Base-by-base conservation (phyloP, 2,113 vertebrate genomes). In the human region DNA sequence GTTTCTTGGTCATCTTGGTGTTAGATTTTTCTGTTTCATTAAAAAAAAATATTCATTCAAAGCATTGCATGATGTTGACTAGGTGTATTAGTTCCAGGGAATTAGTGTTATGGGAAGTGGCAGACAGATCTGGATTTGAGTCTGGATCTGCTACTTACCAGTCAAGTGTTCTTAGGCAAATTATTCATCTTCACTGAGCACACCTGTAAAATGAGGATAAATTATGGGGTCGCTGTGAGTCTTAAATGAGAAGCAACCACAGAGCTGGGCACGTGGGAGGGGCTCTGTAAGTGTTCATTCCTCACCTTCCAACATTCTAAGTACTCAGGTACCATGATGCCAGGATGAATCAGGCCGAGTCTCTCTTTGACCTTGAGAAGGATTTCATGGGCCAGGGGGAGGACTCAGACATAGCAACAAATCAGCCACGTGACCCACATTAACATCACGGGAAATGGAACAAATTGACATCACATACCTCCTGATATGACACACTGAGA, bases 91-190 rank as follows among this genome's bases (percentile, higher is more conserved):
- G 57, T 48, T 80, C 52, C 55, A 70, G 55, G 43, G 4, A 48
- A 40, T 81, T 16, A 25, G 22, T 45, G 55, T 73, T 55, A 30
- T 30, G 68, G 83, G 57, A 93, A 70, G 59, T 13, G 70, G 73
- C 64, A 45, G 72, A 48, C 6, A 70, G 57, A 52, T 5, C 57
- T 76, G 20, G 86, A 81, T 94, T 87, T 87, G 14, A 96, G 75
- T 89, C 83, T 83, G 84, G 48, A 81, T 88, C 76, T 96, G 57
- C 84, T 80, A 64, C 55, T 89, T 61, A 43, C 61, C 87, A 80
- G 43, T 48, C 78, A 68, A 80, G 55, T 45, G 11, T 43, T 81
- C 50, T 30, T 32, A 30, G 50, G 83, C 55, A 87, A 84, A 66
- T 92, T 70, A 84, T 78, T 88, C 57, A 40, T 45, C 90, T 64